Percentiles rank a stretch among this genome's conserved stretches.
Evolutionary conservation across 2,113 vertebrate genomes (phyloP).

Genomic region (Odocoileus virginianus): DNA sequence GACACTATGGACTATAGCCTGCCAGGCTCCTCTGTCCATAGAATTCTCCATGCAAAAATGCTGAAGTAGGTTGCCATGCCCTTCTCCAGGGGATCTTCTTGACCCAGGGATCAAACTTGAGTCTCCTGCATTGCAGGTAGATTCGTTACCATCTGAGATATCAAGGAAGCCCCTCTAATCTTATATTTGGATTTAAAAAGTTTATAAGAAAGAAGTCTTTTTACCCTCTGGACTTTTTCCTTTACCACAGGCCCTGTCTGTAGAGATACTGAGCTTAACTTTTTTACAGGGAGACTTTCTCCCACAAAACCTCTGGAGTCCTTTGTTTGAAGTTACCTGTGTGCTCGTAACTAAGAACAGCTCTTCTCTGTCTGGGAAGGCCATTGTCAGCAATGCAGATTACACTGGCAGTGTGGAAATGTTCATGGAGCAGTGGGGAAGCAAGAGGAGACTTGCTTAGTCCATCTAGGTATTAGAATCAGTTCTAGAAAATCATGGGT

Average conservation of each 20-base stretch:
- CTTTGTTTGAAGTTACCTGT: not conserved
- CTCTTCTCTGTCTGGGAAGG: not conserved
- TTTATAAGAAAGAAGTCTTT: not conserved
- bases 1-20: not conserved
- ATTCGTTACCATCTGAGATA: not conserved
- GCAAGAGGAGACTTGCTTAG: not conserved
- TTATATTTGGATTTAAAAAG: not conserved
- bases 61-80: not conserved
- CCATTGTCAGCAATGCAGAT: not conserved
- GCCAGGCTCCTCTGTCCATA: not conserved
- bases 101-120: not conserved
- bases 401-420: not conserved
- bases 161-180: not conserved
- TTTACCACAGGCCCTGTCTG: not conserved
- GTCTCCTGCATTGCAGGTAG: not conserved
- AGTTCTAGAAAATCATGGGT: not conserved
- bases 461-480: not conserved
- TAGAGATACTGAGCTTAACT: not conserved
- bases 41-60: not conserved
- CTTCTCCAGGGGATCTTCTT: not conserved
- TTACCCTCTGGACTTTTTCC: not conserved
- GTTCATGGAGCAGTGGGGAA: not conserved
- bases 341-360: not conserved
- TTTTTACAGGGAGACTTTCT: not conserved
- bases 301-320: not conserved